phyloP scores from a whole-genome alignment of 1,140 invertebrate genomes.

The Phymastichus coffea region DNA sequence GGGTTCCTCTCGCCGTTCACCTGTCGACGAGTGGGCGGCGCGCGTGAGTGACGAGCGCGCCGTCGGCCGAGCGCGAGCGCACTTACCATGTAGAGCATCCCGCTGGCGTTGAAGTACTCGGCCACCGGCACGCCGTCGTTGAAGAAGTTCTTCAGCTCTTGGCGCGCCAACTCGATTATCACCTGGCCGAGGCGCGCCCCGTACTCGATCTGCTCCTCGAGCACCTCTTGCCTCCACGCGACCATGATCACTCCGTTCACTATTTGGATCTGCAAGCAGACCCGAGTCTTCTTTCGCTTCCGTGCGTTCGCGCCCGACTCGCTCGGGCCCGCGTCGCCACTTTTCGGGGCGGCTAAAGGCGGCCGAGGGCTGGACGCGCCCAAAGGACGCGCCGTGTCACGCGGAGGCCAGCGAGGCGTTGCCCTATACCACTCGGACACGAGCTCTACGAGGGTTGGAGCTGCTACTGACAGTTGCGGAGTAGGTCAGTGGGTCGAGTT shows the following conservation, averaged over 20 bases:
- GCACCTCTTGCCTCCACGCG: constrained; percentile 79
- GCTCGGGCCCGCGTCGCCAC: neutral
- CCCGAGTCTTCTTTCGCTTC: neutral
- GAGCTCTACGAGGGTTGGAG: too few species aligned
- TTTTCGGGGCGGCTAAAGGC: neutral
- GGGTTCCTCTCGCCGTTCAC: constrained; percentile 82
- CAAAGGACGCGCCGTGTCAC: too few species aligned
- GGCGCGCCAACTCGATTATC: constrained; percentile 77
- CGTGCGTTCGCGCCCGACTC: neutral
- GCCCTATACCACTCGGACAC: too few species aligned
- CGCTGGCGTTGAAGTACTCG: constrained; percentile 85
- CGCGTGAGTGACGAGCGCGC: neutral
- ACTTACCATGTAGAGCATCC: constrained; percentile 79
- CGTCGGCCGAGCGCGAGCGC: too few species aligned
- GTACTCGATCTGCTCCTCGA: constrained; percentile 86
- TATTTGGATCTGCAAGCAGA: constrained; percentile 71
- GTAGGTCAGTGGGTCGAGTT: constrained; percentile 14
- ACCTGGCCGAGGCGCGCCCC: constrained; percentile 85
- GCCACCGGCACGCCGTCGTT: constrained; percentile 85
- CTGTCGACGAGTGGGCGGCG: constrained; percentile 47
- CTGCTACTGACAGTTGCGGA: too few species aligned
- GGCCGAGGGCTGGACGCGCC: too few species aligned
- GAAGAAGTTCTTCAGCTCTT: constrained; percentile 87
- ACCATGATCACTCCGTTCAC: constrained; percentile 82
- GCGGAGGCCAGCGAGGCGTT: too few species aligned